Conservation (phyloP, 1,140 invertebrate genomes). For the Trypoxylus dichotomus region DNA sequence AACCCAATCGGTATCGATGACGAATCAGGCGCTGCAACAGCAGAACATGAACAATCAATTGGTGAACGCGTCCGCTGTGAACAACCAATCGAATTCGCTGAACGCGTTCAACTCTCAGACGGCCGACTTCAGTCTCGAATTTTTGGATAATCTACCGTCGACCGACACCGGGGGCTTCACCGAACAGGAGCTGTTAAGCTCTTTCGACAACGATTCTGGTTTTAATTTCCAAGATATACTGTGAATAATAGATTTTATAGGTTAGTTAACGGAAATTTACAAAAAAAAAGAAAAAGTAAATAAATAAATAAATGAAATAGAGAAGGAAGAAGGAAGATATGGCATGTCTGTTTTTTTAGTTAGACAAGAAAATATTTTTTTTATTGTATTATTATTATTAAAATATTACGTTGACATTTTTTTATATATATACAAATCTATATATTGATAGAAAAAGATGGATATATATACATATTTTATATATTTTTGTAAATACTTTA, state of each 20-base stretch:
- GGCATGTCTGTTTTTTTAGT: background rate
- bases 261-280: background rate
- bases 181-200: constrained; percentile 77
- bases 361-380: background rate
- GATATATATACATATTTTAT: constrained; percentile 13
- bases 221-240: constrained; percentile 57
- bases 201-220: constrained; percentile 60
- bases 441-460: background rate
- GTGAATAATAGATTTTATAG: constrained; percentile 1
- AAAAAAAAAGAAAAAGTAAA: too few species aligned
- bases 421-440: constrained; percentile 17
- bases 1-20: constrained; percentile 64
- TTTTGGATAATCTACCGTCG: constrained; percentile 75
- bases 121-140: constrained; percentile 76
- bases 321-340: too few species aligned
- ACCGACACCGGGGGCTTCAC: constrained; percentile 70
- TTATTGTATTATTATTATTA: constrained; percentile 17
- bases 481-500: constrained; percentile 15
- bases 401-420: constrained; percentile 12
- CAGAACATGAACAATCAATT: constrained; percentile 44
- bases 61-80: constrained; percentile 40
- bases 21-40: constrained; percentile 50
- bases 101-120: constrained; percentile 61
- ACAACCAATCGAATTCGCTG: constrained; percentile 55
- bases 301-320: too few species aligned